Evolutionary conservation across 2,888 invertebrate genomes (phyloP), one percentile per base, ranked within the genome.

Genomic region (Hetaerina titia): DNA sequence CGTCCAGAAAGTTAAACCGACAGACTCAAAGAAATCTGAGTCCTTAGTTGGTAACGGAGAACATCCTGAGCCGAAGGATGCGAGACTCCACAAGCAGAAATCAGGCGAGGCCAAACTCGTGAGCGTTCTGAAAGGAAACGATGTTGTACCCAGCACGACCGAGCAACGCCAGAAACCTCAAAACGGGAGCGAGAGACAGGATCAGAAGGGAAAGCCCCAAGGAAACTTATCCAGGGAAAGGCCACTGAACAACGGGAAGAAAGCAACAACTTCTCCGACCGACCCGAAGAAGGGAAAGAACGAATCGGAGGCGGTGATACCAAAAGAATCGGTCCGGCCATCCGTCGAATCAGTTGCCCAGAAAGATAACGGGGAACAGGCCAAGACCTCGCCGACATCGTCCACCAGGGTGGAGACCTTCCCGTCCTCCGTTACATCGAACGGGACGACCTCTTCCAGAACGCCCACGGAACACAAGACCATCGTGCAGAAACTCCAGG

Each of bases 401-500:
- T 69, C 92, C 81, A 31, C 25, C 74, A 31, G 81, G 25, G 13
- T 25, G 81, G 81, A 81, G 81, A 25, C 25, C 13, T 31, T 81
- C 4, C 31, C n/a, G 4, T 31, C 81, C 31, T 31, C 81, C 2
- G 81, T 81, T 1, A 81, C 81, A 9, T 22, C 31, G 25, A 31
- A 31, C 13, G 69, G 69, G n/a, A 45, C 45, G 45, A 64, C 90
- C 31, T 31, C 90, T 17, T 45, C 90, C 22, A 90, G 64, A 31
- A 90, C 90, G 15, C 64, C 90, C 8, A 69, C 64, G 8, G 92
- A 92, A n/a, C 92, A 92, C n/a, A 92, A 92, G 57, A 92, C 92
- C 22, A 92, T 92, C 92, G 92, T 92, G 2, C 92, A 92, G 31
- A 92, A 69, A 69, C 92, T 92, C 0, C 92, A 92, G 56, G 92